Conservation (phyloP, 2,797 vertebrate genomes). For the Iguana delicatissima region DNA sequence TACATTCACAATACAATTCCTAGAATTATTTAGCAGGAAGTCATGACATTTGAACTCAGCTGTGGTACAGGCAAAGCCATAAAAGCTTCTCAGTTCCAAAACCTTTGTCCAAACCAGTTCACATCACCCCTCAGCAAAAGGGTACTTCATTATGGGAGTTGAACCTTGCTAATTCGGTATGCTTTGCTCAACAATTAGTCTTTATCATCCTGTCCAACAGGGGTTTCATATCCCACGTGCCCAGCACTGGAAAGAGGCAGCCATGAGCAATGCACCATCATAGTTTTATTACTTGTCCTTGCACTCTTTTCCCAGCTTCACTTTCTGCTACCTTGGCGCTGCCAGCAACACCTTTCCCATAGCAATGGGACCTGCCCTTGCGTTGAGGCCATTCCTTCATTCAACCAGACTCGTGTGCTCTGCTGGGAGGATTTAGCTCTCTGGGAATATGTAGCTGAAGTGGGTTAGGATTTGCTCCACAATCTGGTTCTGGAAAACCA, state of each 20-base stretch:
- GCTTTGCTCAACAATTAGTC: neutral
- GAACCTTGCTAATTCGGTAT: neutral
- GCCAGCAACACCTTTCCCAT: slow-evolving; percentile 3
- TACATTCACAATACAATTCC: neutral
- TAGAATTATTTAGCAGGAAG: neutral
- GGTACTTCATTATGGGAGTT: neutral
- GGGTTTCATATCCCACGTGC: neutral
- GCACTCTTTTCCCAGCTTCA: neutral
- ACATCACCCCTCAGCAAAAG: no score
- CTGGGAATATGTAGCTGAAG: slow-evolving; percentile 83
- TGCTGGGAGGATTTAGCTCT: slow-evolving; percentile 56
- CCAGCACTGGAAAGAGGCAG: neutral
- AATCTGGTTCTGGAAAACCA: slow-evolving; percentile 97
- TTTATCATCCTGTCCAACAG: neutral
- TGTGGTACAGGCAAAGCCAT: neutral
- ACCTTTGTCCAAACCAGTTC: neutral
- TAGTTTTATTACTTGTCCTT: slow-evolving; percentile 6
- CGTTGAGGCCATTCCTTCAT: neutral
- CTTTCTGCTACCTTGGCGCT: neutral
- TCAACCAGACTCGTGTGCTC: slow-evolving; percentile 10
- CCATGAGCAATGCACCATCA: neutral
- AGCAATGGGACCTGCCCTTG: neutral
- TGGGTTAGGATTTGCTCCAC: slow-evolving; percentile 93
- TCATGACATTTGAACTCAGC: neutral
- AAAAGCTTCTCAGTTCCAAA: neutral